Conservation (phyloP, 2,113 vertebrate genomes). For the Sula dactylatra region DNA sequence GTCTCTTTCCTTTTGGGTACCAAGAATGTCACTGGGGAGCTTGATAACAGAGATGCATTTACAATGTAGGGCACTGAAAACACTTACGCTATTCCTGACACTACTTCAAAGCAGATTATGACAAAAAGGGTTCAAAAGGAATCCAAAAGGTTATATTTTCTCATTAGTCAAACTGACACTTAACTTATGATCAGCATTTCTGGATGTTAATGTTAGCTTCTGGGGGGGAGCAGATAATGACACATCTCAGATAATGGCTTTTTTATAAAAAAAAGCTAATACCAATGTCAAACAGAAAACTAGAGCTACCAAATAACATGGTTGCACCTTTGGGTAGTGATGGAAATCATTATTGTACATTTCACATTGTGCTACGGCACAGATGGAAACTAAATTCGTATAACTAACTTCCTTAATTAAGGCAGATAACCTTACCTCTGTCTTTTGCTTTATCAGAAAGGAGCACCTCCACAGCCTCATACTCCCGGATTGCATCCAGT, state of each 20-base stretch:
- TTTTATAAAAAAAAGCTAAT: not conserved
- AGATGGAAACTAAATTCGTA: not conserved
- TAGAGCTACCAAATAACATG: accelerated
- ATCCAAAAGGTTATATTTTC: not conserved
- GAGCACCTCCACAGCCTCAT: conserved; percentile 93
- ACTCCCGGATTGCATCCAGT: conserved; percentile 88
- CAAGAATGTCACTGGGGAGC: not conserved
- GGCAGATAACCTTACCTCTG: conserved; percentile 78
- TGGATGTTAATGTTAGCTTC: not conserved
- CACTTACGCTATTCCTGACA: not conserved
- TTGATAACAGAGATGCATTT: not conserved
- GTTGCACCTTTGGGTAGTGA: not conserved
- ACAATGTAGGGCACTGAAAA: not conserved
- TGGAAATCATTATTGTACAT: too few relatives aligned
- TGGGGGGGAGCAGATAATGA: accelerated
- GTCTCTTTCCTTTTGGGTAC: not conserved
- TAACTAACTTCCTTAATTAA: not conserved
- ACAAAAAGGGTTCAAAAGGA: not conserved
- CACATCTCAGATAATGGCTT: not conserved
- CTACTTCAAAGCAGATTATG: not conserved
- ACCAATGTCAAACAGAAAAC: not conserved
- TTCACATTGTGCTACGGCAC: not conserved
- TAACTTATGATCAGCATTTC: not conserved
- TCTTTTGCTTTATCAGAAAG: conserved; percentile 96
- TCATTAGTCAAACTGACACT: not conserved